phyloP scores from a whole-genome alignment of 2,113 vertebrate genomes.

The Microtus pennsylvanicus region DNA sequence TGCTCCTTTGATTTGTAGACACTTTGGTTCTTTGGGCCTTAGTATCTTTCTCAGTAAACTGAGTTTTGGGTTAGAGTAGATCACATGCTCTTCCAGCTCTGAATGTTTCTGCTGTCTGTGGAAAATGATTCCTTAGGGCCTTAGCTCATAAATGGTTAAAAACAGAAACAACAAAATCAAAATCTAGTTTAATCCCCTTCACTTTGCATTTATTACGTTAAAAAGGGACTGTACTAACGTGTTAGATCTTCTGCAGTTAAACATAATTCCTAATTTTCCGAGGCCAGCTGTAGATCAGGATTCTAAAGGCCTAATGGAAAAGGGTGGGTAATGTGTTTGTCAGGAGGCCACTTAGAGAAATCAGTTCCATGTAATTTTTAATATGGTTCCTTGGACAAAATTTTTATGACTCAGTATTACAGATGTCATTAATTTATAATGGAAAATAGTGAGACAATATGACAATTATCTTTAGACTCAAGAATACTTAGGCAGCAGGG shows the following conservation, averaged over 20 bases:
- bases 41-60: background rate
- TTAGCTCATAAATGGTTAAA: constrained; percentile 52
- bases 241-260: constrained; percentile 72
- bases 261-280: constrained; percentile 75
- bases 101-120: background rate
- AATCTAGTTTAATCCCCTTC: constrained; percentile 44
- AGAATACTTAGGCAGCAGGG: constrained; percentile 45
- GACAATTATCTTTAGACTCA: constrained; percentile 68
- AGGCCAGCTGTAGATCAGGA: constrained; percentile 71
- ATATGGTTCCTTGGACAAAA: constrained; percentile 73
- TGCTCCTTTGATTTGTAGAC: background rate
- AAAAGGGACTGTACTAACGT: constrained; percentile 54
- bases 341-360: constrained; percentile 73
- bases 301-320: constrained; percentile 78
- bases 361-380: constrained; percentile 78
- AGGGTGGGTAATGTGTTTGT: constrained; percentile 71
- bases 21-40: background rate
- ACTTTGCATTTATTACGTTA: constrained; percentile 46
- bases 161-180: constrained; percentile 24
- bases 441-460: constrained; percentile 77
- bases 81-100: background rate
- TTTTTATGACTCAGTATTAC: constrained; percentile 77
- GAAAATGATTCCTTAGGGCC: constrained; percentile 17
- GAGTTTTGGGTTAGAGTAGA: background rate
- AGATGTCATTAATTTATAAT: constrained; percentile 81